phyloP scores from a whole-genome alignment of 2,888 invertebrate genomes.

The Papilio demoleus region DNA sequence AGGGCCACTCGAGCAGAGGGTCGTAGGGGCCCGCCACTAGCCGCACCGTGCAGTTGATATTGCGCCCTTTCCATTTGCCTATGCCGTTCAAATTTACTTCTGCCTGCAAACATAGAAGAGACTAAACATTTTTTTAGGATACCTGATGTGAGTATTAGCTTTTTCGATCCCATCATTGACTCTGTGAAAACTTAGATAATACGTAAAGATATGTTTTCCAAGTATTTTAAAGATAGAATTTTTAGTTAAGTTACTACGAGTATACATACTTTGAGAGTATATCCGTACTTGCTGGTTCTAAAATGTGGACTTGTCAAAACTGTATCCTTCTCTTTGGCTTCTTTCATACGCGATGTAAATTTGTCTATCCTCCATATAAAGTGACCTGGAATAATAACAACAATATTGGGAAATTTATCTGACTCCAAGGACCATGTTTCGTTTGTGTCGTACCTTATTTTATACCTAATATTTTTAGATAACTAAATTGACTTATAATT shows the following conservation, averaged over 20 bases:
- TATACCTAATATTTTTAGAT: neutral
- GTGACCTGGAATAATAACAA: constrained; percentile 73
- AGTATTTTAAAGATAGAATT: neutral
- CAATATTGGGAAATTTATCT: neutral
- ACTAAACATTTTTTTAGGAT: too few relatives aligned
- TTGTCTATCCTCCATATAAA: constrained; percentile 89
- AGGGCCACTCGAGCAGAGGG: constrained; percentile 88
- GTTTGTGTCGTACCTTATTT: too few relatives aligned
- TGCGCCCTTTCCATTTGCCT: constrained; percentile 90
- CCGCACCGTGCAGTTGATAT: constrained; percentile 87
- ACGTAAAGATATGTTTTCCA: neutral
- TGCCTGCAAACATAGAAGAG: constrained; percentile 69
- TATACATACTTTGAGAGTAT: constrained; percentile 85
- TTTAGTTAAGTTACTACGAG: neutral
- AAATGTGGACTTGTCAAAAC: constrained; percentile 87
- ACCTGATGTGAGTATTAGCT: too few relatives aligned
- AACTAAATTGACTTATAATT: neutral
- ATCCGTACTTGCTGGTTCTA: constrained; percentile 88
- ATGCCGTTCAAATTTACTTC: constrained; percentile 88
- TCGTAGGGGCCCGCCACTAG: constrained; percentile 89
- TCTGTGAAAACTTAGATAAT: too few relatives aligned
- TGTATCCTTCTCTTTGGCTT: constrained; percentile 86
- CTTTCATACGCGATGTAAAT: constrained; percentile 85
- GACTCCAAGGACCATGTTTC: neutral
- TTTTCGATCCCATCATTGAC: too few relatives aligned